Evolutionary conservation across 2,888 invertebrate species (phyloP), one percentile per base, ranked within the genome.

Genomic region (Eristalis pertinax): DNA sequence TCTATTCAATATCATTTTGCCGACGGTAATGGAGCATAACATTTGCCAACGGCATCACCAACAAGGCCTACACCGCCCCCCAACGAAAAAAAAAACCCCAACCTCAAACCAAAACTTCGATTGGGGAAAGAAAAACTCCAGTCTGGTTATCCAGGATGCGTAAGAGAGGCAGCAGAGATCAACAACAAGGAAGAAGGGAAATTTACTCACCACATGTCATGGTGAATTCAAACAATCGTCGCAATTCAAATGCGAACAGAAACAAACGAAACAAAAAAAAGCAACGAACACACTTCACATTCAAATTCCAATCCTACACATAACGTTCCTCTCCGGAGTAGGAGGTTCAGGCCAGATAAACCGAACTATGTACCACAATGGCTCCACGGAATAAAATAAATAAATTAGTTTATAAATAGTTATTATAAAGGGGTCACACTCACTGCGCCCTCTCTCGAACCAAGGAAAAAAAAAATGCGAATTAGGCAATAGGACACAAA

Each of bases 381-480:
- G 26, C 60, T 60, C 26, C 26, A 8, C 67, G 8, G 32, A 63
- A 77, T 83, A 67, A 60, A 72, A 67, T 75, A 84, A 80, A 65
- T 67, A 73, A 81, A 75, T 63, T 38, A 69, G 68, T 74, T 74
- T 74, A 29, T 26, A 76, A 63, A 60, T 62, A 72, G 29, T 73
- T 67, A 50, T 50, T 29, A 72, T 58, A 69, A 85, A 75, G 78
- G 62, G 86, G 82, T 86, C 86, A 83, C 86, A 75, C 77, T 82
- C 50, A 65, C 73, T 60, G 58, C 38, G 58, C 65, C 77, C 77
- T 26, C 69, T 38, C 41, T 19, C 19, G 19, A 19, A 50, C 4
- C 15, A 43, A 4, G n/a, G n/a, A n/a, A 13, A 1, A 19, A 43
- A 24, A 69, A 84, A 26, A 11, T 19, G 60, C 41, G 60, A 76